Evolutionary conservation across 1,140 invertebrate species (phyloP), one percentile per base, ranked within the genome.

Genomic region (Drosophila cardini): DNA sequence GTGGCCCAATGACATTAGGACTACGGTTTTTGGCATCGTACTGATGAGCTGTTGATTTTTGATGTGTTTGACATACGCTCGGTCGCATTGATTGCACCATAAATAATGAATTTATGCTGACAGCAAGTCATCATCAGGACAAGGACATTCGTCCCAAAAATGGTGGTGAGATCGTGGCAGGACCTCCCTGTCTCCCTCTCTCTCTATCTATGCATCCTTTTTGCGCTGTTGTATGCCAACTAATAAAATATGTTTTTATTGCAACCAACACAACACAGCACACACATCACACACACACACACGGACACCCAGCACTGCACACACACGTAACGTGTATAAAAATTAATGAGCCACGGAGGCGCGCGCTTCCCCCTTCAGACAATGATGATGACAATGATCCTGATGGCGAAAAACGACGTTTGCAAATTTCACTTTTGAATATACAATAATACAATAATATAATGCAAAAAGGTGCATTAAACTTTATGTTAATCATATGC

Each of bases 41-140:
- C 76, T 76, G 73, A 91, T 86, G 90, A 82, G 75, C 60, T 79
- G 80, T 83, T 91, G 87, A 83, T 82, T 83, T 91, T 91, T 91
- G 90, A 91, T 91, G 90, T 84, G 78, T 78, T 90, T 90, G 90
- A 91, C 90, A 91, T 91, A 89, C 90, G 90, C 85, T 91, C 90
- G 90, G 75, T 75, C 84, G 69, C 90, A 91, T 91, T 91, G 85
- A 91, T 91, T 90, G 90, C 90, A 76, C 74, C 90, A 91, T 91
- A 91, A 91, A 91, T 91, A 90, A 91, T 75, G 82, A 91, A 91
- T 91, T 91, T 91, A 91, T 91, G 85, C 70, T 91, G 90, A 91
- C 90, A 91, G 85, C 72, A 82, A 86, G 81, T 90, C 82, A 84
- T 87, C 84, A 83, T 62, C 65, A 71, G 55, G 11, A 68, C 42